Percentiles rank a stretch among this genome's conserved stretches.
phyloP scores from a whole-genome alignment of 1,140 invertebrate species.

The Gryon sp. region DNA sequence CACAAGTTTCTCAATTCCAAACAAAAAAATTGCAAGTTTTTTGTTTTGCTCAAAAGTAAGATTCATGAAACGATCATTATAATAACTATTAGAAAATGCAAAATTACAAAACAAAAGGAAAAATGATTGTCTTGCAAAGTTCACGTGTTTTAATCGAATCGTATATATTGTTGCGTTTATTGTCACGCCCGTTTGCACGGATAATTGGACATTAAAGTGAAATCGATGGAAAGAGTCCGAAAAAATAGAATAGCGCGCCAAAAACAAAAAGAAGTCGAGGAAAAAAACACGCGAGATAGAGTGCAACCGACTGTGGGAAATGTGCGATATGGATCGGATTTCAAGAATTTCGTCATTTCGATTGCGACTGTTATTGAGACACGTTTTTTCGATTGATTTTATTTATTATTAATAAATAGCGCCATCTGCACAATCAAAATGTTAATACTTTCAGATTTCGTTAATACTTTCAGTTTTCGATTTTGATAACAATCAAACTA shows the following conservation, averaged over 20 bases:
- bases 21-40: too few relatives aligned
- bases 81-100: too few relatives aligned
- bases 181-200: slow-evolving; percentile 34
- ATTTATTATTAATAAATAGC: slow-evolving; percentile 7
- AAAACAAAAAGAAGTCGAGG: slow-evolving; percentile 25
- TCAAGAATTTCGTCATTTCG: slow-evolving; percentile 27
- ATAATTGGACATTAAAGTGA: slow-evolving; percentile 52
- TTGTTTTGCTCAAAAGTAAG: too few relatives aligned
- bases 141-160: slow-evolving; percentile 19
- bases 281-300: slow-evolving; percentile 28
- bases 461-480: too few relatives aligned
- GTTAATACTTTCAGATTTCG: too few relatives aligned
- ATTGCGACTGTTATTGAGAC: slow-evolving; percentile 1
- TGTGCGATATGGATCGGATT: slow-evolving; percentile 34
- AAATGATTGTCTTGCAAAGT: slow-evolving; percentile 14
- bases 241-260: slow-evolving; percentile 25
- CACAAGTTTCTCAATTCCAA: slow-evolving; percentile 41
- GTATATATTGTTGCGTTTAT: slow-evolving; percentile 33
- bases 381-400: slow-evolving; percentile 3
- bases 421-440: neutral
- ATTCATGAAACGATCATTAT: too few relatives aligned
- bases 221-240: slow-evolving; percentile 24
- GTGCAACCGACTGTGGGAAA: slow-evolving; percentile 39
- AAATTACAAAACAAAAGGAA: too few relatives aligned
- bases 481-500: too few relatives aligned